Evolutionary conservation across 2,888 invertebrate genomes (phyloP), one percentile per base, ranked within the genome.

Genomic region (Atethmia centrago): DNA sequence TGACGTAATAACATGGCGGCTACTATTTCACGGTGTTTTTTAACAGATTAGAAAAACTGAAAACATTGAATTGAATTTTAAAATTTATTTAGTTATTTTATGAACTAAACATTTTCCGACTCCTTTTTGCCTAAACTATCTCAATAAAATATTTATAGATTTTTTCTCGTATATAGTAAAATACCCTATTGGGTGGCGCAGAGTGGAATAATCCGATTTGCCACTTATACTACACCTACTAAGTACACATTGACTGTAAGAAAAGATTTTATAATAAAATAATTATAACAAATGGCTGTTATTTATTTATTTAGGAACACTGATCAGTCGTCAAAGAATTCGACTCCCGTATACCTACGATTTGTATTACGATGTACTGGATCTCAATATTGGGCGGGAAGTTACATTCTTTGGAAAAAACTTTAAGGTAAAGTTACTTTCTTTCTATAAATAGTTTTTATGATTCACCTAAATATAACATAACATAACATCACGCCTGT

Each of bases 331-430:
- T 0, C 99, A 99, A 92, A 97, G 98, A 87, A 97, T 99, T 83
- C 98, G 98, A 0, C 97, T 98, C 68, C 98, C 98, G 0, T 97
- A 97, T n/a, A 97, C 97, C 89, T 97, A 98, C 85, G 97, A 98
- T 81, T 97, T 98, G 74, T 98, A 98, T 90, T 98, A 98, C 91
- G 98, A 98, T 75, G 97, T 99, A 25, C 97, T 98, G 28, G 99
- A 99, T 93, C 97, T 99, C 55, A 99, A 99, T 91, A 97, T 99
- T 74, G 98, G 98, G 53, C 97, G 97, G 70, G 98, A 98, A 89
- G 97, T 99, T 19, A 97, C 97, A 71, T 97, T 99, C 80, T 98
- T 97, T 89, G 98, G 99, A 19, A 97, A 98, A 90, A 97, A 97
- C 14, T 99, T 97, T 77, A 95, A 94, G 94, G 96, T 95, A 89